Evolutionary conservation across 2,113 vertebrate species (phyloP), one percentile per base, ranked within the genome.

Genomic region (Pseudonaja textilis): DNA sequence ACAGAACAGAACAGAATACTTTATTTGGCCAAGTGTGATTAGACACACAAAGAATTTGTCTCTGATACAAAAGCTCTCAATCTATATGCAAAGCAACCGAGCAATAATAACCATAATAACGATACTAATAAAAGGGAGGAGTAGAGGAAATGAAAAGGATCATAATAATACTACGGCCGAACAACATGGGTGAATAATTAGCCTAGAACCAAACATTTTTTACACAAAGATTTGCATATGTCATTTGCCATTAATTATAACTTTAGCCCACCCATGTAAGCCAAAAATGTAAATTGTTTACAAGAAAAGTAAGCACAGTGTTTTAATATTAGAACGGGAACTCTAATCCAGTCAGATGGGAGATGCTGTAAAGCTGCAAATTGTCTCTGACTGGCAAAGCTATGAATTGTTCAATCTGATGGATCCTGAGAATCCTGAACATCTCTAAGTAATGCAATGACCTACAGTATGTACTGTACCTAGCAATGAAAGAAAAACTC

Each of bases 161-260:
- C n/a, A 69, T n/a, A 69, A n/a, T 12, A 61, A 3, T 55, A 22
- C 56, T 16, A n/a, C 5, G n/a, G 29, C 64, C 4, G 14, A n/a
- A 69, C 12, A 69, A 69, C 12, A 69, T 69, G 64, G 4, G 64
- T 69, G 64, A 69, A 69, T 69, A 69, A n/a, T 69, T 69, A 74
- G 69, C n/a, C n/a, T 74, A 74, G n/a, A 74, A 74, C 69, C n/a
- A 74, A 74, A 74, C 69, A 74, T 74, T 74, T 74, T 34, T 34
- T 95, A 97, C 97, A 97, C 96, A 97, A 97, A 98, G 96, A 97
- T 69, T 98, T 98, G 96, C 97, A 96, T 97, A 97, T 96, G 98
- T 97, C 97, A 96, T 95, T 95, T 96, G 95, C 96, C 95, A 97
- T 95, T 98, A 96, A 95, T 95, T 96, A 94, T 97, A 96, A 93